Evolutionary conservation across 2,113 vertebrate genomes (phyloP).

Genomic region (Callionymus lyra): DNA sequence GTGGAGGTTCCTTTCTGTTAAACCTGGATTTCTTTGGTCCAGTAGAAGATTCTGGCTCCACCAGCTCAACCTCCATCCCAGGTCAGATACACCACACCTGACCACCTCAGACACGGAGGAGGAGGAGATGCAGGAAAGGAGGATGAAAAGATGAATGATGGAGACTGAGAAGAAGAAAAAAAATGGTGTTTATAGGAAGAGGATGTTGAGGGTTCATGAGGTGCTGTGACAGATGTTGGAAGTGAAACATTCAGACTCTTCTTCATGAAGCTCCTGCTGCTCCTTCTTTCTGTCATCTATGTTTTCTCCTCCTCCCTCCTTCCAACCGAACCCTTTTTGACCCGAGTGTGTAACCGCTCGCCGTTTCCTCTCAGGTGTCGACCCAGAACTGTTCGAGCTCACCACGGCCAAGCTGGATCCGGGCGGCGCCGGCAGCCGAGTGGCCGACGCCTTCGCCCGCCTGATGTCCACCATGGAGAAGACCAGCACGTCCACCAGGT

Average conservation of each 20-base stretch:
- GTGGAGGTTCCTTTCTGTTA: conserved; percentile 96
- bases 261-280: too few relatives aligned
- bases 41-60: conserved; percentile 94
- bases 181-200: too few relatives aligned
- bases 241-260: too few relatives aligned
- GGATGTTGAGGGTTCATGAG: too few relatives aligned
- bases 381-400: conserved; percentile 93
- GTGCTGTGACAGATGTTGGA: too few relatives aligned
- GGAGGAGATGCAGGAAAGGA: too few relatives aligned
- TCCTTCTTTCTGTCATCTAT: too few relatives aligned
- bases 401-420: conserved; percentile 89
- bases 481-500: conserved; percentile 91
- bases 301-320: neutral
- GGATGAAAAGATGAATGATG: too few relatives aligned
- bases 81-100: too few relatives aligned
- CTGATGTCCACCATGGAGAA: conserved; percentile 96
- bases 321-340: neutral
- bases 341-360: conserved; percentile 20
- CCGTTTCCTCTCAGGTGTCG: conserved; percentile 73
- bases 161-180: too few relatives aligned
- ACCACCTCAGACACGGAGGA: too few relatives aligned
- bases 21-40: conserved; percentile 99
- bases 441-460: conserved; percentile 88
- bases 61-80: conserved; percentile 89
- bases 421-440: conserved; percentile 67